Base-by-base conservation (phyloP, 2,888 invertebrate species). In the Parthenolecanium corni region DNA sequence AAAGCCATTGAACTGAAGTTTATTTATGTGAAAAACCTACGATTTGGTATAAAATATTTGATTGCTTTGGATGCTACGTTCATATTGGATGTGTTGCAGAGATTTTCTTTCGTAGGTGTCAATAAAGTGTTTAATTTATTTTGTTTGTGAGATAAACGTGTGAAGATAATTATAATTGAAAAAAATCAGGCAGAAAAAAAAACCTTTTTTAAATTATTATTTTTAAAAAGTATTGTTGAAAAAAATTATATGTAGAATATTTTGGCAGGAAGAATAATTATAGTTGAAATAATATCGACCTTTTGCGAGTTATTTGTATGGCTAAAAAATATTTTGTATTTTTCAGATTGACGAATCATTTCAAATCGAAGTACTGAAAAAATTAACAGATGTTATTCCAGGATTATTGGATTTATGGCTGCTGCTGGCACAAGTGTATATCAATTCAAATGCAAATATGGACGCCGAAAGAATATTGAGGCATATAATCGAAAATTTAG, bases 31-130 rank as follows among this genome's bases (percentile, higher is more conserved):
- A 44, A 63, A n/a, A 51, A 65, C 2, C 54, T 65, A 65, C 81
- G 85, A 0, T 88, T 85, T 70, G 88, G 92, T 18, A 77, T 84
- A 23, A 77, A 80, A 5, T 92, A 91, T 73, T 78, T 91, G 47
- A 79, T 79, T 65, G 74, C 78, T 53, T 76, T 96, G 52, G 88
- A 96, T 75, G 89, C 93, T 1, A 89, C 91, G 74, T 87, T 95
- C 71, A 76, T 93, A 62, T 72, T 93, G 14, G 83, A 86, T 68
- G 79, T 93, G 14, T 83, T 84, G 54, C 81, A 82, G 65, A 86
- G 89, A 70, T 84, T 86, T 70, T 78, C 82, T 62, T 85, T 86
- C 70, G 77, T 69, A 64, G 67, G 65, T 66, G 9, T 6, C 9
- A 31, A 31, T n/a, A n/a, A n/a, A n/a, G n/a, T n/a, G 9, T 14